Conservation (phyloP, 2,888 invertebrate genomes). For the Ectemnius cavifrons region DNA sequence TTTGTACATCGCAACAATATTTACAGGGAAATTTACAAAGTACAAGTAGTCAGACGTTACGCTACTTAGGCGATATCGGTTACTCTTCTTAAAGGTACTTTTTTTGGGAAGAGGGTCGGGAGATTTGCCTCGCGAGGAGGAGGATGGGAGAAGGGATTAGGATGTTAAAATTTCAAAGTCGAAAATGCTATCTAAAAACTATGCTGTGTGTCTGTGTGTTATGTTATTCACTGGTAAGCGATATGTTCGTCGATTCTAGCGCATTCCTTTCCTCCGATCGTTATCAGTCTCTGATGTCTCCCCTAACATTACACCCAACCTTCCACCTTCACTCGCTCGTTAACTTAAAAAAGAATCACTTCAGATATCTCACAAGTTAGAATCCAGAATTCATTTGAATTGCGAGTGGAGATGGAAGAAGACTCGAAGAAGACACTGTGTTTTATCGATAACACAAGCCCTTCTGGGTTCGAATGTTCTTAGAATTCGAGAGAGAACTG, state of each 20-base stretch:
- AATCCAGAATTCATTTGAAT: no score
- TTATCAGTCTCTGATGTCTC: conserved; percentile 33
- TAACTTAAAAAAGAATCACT: no score
- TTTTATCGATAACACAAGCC: no score
- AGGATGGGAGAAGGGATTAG: conserved; percentile 24
- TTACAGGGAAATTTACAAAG: conserved; percentile 75
- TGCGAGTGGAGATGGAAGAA: no score
- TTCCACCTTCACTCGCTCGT: no score
- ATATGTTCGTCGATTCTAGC: conserved; percentile 70
- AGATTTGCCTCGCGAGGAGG: neutral
- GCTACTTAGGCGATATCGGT: conserved; percentile 66
- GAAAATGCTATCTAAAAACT: conserved; percentile 66
- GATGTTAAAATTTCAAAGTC: conserved; percentile 68
- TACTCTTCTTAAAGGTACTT: conserved; percentile 61
- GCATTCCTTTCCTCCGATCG: conserved; percentile 35
- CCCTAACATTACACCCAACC: conserved; percentile 4
- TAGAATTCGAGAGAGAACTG: no score
- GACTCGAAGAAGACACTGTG: no score
- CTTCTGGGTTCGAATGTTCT: no score
- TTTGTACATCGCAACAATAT: conserved; percentile 77
- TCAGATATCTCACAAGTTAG: no score
- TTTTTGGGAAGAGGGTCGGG: conserved; percentile 14
- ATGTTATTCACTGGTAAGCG: conserved; percentile 69
- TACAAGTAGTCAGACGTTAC: conserved; percentile 62
- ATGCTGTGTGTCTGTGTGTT: conserved; percentile 51